phyloP scores from a whole-genome alignment of 2,888 invertebrate genomes.

The Rhagophthalmus giganteus region DNA sequence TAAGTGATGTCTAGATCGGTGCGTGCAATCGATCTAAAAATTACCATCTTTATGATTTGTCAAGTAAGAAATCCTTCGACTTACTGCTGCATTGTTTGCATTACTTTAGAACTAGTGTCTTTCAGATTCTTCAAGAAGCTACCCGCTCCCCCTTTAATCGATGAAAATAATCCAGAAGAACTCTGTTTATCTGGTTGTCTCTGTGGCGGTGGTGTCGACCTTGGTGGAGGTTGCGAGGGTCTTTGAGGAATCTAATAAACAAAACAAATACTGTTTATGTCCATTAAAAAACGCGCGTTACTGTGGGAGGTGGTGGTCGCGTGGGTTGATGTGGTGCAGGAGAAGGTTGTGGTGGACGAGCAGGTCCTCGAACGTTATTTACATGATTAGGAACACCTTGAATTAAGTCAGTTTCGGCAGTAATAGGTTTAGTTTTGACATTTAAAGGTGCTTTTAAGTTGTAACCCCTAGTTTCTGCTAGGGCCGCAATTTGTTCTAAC shows the following conservation, averaged over 20 bases:
- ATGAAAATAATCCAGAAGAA: constrained; percentile 71
- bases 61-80: constrained; percentile 46
- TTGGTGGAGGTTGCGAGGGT: constrained; percentile 38
- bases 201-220: constrained; percentile 48
- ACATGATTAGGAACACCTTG: constrained; percentile 39
- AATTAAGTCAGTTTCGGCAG: constrained; percentile 36
- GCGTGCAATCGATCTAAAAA: constrained; percentile 74
- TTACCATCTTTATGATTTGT: background rate
- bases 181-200: constrained; percentile 45
- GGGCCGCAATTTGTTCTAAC: constrained; percentile 83
- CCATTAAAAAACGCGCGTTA: constrained; percentile 11
- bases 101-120: constrained; percentile 94
- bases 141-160: constrained; percentile 89
- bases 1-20: constrained; percentile 91
- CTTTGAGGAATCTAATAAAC: constrained; percentile 17
- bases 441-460: constrained; percentile 79
- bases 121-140: constrained; percentile 91
- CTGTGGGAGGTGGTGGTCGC: constrained; percentile 33
- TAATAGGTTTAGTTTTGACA: constrained; percentile 60
- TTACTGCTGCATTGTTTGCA: constrained; percentile 93
- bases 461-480: constrained; percentile 83
- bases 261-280: constrained; percentile 3
- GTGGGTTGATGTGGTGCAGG: constrained; percentile 45
- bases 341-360: constrained; percentile 42
- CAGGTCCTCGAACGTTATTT: constrained; percentile 51